These are phyloP conservation scores for Ophion ventricosus DNA, from an alignment of 2,888 invertebrate species.

Conservation along the genomic window DNA sequence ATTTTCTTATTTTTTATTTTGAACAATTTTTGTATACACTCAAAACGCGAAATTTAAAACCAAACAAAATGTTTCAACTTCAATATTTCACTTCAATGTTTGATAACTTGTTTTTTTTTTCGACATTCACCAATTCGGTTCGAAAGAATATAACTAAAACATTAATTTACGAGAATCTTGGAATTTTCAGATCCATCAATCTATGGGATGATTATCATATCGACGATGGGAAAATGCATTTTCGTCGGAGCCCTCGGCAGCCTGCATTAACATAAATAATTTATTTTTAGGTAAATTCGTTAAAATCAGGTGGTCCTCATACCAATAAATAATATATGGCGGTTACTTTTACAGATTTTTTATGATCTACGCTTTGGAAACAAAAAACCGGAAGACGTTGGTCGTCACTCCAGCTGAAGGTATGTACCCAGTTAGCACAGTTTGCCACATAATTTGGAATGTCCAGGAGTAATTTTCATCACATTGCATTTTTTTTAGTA, in stretches of 20 bases:
- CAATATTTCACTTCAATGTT: too few species aligned
- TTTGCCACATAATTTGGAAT: too few species aligned
- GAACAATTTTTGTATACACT: background rate
- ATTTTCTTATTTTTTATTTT: background rate
- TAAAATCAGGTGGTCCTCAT: background rate
- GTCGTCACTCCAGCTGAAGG: background rate
- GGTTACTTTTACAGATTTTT: background rate
- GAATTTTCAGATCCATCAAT: background rate
- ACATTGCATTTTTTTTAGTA: background rate
- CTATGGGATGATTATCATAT: background rate
- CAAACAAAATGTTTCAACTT: too few species aligned
- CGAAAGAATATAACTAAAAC: background rate
- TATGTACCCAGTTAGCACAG: background rate
- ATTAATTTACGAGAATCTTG: background rate
- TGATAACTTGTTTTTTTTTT: background rate
- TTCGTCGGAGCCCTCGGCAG: background rate
- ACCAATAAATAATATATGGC: background rate
- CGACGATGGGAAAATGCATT: background rate
- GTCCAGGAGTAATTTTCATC: background rate
- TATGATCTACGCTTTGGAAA: background rate
- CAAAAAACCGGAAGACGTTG: background rate
- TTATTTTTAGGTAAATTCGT: background rate
- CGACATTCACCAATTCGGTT: background rate
- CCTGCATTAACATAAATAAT: background rate
- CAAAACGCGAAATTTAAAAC: background rate